Evolutionary conservation across 2,888 invertebrate genomes (phyloP).

Genomic region (Ichneumon xanthorius): DNA sequence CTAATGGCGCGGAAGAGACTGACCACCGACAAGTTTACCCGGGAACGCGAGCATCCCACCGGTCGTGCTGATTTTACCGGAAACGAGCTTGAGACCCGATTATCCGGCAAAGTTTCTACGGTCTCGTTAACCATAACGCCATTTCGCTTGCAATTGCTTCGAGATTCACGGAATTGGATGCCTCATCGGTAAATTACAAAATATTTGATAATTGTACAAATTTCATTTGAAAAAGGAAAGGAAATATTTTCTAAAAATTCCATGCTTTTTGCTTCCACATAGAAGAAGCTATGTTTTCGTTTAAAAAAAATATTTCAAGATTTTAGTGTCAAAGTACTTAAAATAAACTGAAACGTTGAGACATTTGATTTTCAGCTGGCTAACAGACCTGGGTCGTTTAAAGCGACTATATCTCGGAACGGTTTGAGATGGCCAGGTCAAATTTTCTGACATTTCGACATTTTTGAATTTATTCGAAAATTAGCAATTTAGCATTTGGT

Average conservation of each 20-base stretch:
- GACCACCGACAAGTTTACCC: conserved; percentile 65
- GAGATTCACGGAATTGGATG: not conserved
- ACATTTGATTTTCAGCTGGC: too few relatives aligned
- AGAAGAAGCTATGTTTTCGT: too few relatives aligned
- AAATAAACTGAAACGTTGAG: too few relatives aligned
- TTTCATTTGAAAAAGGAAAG: not conserved
- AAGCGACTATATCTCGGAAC: too few relatives aligned
- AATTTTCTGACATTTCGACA: too few relatives aligned
- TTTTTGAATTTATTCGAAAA: too few relatives aligned
- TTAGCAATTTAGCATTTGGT: too few relatives aligned
- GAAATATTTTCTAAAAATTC: not conserved
- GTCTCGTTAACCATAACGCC: not conserved
- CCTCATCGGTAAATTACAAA: not conserved
- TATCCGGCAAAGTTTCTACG: conserved; percentile 33
- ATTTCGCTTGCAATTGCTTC: conserved; percentile 23
- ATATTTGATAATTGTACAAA: conserved; percentile 5
- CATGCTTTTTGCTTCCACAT: too few relatives aligned
- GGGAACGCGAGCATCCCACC: conserved; percentile 12
- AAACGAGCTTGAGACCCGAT: conserved; percentile 50
- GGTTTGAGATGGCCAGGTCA: too few relatives aligned
- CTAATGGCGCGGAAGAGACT: conserved; percentile 78
- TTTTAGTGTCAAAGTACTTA: too few relatives aligned
- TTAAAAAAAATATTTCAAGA: too few relatives aligned
- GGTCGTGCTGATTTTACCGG: conserved; percentile 48
- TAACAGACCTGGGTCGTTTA: too few relatives aligned